These are phyloP conservation scores for Nasonovia ribisnigri DNA, from an alignment of 2,888 invertebrate genomes.

Conservation along the genomic window DNA sequence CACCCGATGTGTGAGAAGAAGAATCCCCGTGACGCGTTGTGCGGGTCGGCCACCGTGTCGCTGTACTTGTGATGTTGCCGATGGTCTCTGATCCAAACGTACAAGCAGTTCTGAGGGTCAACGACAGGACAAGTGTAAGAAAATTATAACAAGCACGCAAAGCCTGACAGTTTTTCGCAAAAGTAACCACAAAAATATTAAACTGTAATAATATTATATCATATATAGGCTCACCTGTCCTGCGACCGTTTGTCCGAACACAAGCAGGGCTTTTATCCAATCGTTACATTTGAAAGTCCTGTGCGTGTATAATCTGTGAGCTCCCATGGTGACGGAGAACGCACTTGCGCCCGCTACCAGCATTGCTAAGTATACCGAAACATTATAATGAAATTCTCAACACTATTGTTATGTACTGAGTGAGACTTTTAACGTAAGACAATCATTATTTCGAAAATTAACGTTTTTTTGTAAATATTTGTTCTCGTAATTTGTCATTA, in stretches of 20 bases:
- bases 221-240: slow-evolving; percentile 77
- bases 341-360: slow-evolving; percentile 66
- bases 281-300: slow-evolving; percentile 81
- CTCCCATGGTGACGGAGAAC: slow-evolving; percentile 75
- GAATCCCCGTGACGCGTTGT: slow-evolving; percentile 84
- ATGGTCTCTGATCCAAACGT: slow-evolving; percentile 85
- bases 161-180: neutral
- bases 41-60: slow-evolving; percentile 83
- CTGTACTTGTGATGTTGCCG: slow-evolving; percentile 85
- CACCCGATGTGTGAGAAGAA: slow-evolving; percentile 92
- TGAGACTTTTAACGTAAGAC: neutral
- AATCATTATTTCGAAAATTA: neutral
- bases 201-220: slow-evolving; percentile 60
- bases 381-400: neutral
- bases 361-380: slow-evolving; percentile 50
- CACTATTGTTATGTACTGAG: neutral
- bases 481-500: too few species aligned
- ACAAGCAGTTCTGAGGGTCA: slow-evolving; percentile 76
- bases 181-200: neutral
- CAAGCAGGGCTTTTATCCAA: slow-evolving; percentile 75
- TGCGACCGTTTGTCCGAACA: slow-evolving; percentile 79
- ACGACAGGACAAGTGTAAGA: neutral
- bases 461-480: too few species aligned
- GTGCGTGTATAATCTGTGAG: slow-evolving; percentile 85
- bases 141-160: neutral